Evolutionary conservation across 2,113 vertebrate species (phyloP).

Genomic region (Leptobrachium leishanense): DNA sequence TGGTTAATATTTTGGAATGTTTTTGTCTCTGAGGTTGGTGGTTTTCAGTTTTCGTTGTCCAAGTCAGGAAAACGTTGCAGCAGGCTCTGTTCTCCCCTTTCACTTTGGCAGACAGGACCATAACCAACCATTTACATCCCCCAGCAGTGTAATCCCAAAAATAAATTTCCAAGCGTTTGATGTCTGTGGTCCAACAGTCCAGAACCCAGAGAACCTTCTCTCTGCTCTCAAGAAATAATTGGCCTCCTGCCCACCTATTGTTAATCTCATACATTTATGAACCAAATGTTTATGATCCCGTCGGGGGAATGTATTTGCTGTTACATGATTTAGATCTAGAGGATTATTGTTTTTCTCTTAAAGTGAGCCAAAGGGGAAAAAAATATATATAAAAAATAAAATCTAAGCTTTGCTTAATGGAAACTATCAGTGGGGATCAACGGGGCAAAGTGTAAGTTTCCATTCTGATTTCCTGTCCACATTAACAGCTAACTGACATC

Average conservation of each 20-base stretch:
- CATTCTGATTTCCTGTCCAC: slow-evolving; percentile 23
- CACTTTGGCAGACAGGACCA: slow-evolving; percentile 8
- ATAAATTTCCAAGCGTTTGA: slow-evolving; percentile 19
- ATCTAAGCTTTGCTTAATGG: slow-evolving; percentile 15
- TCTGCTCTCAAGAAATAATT: neutral
- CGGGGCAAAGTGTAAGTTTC: slow-evolving; percentile 21
- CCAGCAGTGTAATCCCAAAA: neutral
- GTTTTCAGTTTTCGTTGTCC: neutral
- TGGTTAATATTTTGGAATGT: no score
- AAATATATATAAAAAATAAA: neutral
- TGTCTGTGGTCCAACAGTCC: slow-evolving; percentile 4
- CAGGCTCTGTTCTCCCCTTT: slow-evolving; percentile 2
- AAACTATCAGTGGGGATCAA: slow-evolving; percentile 38
- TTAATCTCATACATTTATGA: slow-evolving; percentile 24
- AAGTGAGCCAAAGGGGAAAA: slow-evolving; percentile 31
- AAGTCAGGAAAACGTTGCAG: neutral
- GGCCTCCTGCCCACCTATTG: slow-evolving; percentile 34
- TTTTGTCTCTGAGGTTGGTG: no score
- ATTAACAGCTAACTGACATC: slow-evolving; percentile 10
- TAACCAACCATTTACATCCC: slow-evolving; percentile 7
- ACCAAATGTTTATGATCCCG: slow-evolving; percentile 31
- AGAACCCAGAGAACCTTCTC: slow-evolving; percentile 5
- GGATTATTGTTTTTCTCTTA: slow-evolving; percentile 33
- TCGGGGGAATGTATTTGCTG: slow-evolving; percentile 34
- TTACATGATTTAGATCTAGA: slow-evolving; percentile 26